A percentile compares a stretch with the other conserved stretches of the same genome.
Evolutionary conservation across 2,797 vertebrate species (phyloP).

Genomic region (Neopelma chrysocephalum): DNA sequence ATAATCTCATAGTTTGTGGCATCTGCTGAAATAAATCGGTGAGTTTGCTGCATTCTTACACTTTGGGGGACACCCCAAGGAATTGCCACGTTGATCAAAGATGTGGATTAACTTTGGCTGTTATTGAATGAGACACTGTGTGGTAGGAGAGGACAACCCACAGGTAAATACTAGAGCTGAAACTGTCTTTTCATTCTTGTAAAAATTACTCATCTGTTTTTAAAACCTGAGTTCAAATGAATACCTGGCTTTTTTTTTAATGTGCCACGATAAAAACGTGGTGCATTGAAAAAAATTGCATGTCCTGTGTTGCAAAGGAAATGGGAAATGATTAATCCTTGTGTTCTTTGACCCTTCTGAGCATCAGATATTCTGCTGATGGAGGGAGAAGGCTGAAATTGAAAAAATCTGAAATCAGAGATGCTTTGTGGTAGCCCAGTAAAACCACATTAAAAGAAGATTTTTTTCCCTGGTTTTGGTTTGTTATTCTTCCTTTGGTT

Average conservation of each 20-base stretch:
- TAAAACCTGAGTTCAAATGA: neutral
- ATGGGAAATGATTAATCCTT: neutral
- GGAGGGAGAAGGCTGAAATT: neutral
- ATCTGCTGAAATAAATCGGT: slow-evolving; percentile 76
- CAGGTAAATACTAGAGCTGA: slow-evolving; percentile 29
- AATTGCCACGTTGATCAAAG: slow-evolving; percentile 72
- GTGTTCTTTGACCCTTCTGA: neutral
- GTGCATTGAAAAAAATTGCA: neutral
- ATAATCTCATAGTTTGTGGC: slow-evolving; percentile 82
- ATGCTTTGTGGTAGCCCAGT: neutral
- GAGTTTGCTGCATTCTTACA: slow-evolving; percentile 72
- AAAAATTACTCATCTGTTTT: neutral
- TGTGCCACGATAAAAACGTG: neutral
- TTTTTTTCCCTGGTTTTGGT: neutral
- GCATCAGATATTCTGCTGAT: neutral
- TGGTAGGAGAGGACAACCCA: neutral
- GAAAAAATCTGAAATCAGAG: neutral
- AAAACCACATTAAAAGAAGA: neutral
- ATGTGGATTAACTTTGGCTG: slow-evolving; percentile 27
- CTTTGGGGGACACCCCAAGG: slow-evolving; percentile 60
- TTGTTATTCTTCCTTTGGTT: neutral
- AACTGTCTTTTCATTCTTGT: neutral
- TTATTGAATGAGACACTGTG: neutral
- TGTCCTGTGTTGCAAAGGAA: neutral
- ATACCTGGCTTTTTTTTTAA: neutral